These are phyloP conservation scores for Atrina japonica DNA, from an alignment of 2,888 invertebrate species.

Conservation along the genomic window DNA sequence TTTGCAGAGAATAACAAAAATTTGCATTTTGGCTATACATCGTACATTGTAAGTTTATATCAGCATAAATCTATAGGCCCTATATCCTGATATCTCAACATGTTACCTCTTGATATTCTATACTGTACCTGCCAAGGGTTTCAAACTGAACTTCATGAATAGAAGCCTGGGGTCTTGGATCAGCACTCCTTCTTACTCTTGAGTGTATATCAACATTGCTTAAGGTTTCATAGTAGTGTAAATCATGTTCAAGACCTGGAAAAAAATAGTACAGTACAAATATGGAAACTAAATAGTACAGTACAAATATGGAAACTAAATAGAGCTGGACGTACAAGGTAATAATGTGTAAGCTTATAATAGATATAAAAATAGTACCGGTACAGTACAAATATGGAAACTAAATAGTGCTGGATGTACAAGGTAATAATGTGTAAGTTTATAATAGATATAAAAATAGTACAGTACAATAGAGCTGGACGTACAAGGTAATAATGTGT, in stretches of 20 bases:
- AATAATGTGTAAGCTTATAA: too few relatives aligned
- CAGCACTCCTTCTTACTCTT: constrained; percentile 40
- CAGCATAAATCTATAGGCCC: too few relatives aligned
- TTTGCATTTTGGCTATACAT: too few relatives aligned
- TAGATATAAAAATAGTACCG: too few relatives aligned
- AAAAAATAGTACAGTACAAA: constrained; percentile 1
- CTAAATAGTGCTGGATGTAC: background rate
- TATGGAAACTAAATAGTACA: constrained; percentile 7
- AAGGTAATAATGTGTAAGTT: too few relatives aligned
- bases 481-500: too few relatives aligned
- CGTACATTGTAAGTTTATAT: too few relatives aligned
- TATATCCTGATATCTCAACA: too few relatives aligned
- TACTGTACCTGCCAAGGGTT: constrained; percentile 67
- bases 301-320: background rate
- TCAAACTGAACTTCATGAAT: constrained; percentile 61
- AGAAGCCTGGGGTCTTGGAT: constrained; percentile 48
- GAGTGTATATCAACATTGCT: constrained; percentile 29
- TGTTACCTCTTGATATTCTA: too few relatives aligned
- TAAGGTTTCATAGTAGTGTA: constrained; percentile 39
- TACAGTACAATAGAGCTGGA: too few relatives aligned
- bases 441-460: too few relatives aligned
- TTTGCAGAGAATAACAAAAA: too few relatives aligned
- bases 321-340: background rate
- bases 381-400: background rate
- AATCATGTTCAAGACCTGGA: constrained; percentile 21